Evolutionary conservation across 2,113 vertebrate species (phyloP), one percentile per base, ranked within the genome.

Genomic region (Scomber japonicus): DNA sequence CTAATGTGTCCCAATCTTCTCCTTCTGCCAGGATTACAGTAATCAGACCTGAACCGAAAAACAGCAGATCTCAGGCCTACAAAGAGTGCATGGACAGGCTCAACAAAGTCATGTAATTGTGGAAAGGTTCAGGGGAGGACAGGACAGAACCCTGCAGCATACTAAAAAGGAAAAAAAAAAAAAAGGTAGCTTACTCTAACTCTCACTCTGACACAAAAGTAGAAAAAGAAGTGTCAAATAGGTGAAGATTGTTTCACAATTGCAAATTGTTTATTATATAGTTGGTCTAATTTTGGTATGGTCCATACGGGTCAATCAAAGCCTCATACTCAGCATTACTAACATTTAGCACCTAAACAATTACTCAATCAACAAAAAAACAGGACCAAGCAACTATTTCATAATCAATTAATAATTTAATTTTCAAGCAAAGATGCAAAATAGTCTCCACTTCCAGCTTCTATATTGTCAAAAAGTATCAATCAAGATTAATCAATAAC

Each of bases 91-190:
- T 3, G 21, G 57, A 85, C 50, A 15, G 57, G 30, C 79, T 65
- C 75, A 55, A 90, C 60, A 84, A 85, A 89, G 82, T 46, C 27
- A 83, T 49, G n/a, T 55, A 71, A 65, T 76, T 76, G 54, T 46
- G 24, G 0, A 57, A 61, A 62, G 21, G 17, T 49, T 83, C 54
- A 69, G 45, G 27, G 71, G 51, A 70, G 75, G 56, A 75, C 54
- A 80, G 31, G 59, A 51, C 59, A 11, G 66, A 11, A 16, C 10
- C 15, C 65, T 30, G 67, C 60, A 64, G 83, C 65, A 84, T 82
- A 80, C 72, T 73, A 51, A 88, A 60, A 31, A 79, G 59, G 11
- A 64, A 48, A 56, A 35, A 14, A 56, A 35, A 14, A 44, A 60
- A 45, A 14, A 44, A 8, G 46, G 13, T 13, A 61, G 12, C 30